Conservation (phyloP, 1,140 invertebrate species). For the Drosophila dunni region DNA sequence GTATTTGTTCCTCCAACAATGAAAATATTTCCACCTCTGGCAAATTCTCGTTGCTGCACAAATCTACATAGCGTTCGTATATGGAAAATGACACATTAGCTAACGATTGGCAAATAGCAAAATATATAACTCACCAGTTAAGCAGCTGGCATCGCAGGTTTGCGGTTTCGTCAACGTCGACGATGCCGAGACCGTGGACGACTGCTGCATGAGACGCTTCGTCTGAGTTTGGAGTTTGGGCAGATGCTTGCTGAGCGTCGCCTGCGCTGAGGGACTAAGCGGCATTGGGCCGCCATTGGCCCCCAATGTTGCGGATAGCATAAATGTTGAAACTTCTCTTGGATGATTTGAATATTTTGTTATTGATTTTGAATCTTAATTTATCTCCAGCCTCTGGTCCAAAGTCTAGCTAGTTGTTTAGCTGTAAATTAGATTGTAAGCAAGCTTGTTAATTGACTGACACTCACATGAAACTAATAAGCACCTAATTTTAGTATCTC, state of each 20-base stretch:
- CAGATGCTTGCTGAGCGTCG: constrained; percentile 82
- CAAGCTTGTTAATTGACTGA: constrained; percentile 59
- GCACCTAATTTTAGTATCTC: constrained; percentile 21
- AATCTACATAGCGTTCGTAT: constrained; percentile 87
- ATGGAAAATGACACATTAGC: constrained; percentile 40
- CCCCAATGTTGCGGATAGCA: constrained; percentile 76
- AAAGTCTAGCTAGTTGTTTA: constrained; percentile 50
- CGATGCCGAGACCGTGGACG: constrained; percentile 15
- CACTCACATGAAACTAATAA: constrained; percentile 73
- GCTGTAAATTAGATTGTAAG: constrained; percentile 51
- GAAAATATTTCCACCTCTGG: constrained; percentile 98
- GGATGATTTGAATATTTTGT: constrained; percentile 24
- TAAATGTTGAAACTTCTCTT: constrained; percentile 58
- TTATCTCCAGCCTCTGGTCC: constrained; percentile 7
- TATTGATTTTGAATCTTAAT: constrained; percentile 13
- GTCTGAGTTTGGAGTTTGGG: constrained; percentile 72
- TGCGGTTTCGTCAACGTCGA: constrained; percentile 55
- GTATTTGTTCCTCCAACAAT: constrained; percentile 97
- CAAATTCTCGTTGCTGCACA: constrained; percentile 94
- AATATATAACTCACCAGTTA: constrained; percentile 66
- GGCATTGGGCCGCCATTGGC: constrained; percentile 74
- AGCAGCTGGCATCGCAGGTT: constrained; percentile 74
- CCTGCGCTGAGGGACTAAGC: constrained; percentile 82
- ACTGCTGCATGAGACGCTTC: constrained; percentile 76
- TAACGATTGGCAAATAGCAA: constrained; percentile 4